phyloP scores from a whole-genome alignment of 2,113 vertebrate genomes.

The Oplegnathus fasciatus region DNA sequence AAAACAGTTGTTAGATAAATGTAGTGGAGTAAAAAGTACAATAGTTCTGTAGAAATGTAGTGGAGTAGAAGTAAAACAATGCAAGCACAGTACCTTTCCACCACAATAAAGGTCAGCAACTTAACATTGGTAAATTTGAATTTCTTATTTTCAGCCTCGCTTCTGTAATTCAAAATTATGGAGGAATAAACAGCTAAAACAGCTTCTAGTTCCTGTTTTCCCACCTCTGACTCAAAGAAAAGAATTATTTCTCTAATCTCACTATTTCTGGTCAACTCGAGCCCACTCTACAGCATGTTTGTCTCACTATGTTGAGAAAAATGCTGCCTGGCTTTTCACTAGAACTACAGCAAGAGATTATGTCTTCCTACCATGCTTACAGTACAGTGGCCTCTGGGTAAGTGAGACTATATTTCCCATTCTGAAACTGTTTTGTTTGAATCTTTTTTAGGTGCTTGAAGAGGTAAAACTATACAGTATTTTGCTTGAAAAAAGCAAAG shows the following conservation, averaged over 20 bases:
- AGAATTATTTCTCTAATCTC: neutral
- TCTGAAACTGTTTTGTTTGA: neutral
- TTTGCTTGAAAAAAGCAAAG: neutral
- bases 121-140: neutral
- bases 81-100: no score
- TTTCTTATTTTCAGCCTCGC: neutral
- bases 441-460: neutral
- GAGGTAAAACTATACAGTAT: neutral
- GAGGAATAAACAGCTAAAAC: no score
- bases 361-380: no score
- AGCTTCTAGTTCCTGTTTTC: neutral
- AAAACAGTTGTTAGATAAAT: no score
- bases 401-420: no score
- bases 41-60: no score
- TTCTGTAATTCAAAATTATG: no score
- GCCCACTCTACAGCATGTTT: neutral
- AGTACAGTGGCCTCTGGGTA: no score
- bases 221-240: neutral
- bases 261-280: neutral
- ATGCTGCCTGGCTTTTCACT: neutral
- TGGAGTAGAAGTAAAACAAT: no score
- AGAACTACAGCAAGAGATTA: neutral
- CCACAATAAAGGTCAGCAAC: neutral
- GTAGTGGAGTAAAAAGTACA: no score
- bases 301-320: neutral